These are phyloP conservation scores for Hypotaenidia philippensis DNA, from an alignment of 2,797 vertebrate species.

Conservation along the genomic window DNA sequence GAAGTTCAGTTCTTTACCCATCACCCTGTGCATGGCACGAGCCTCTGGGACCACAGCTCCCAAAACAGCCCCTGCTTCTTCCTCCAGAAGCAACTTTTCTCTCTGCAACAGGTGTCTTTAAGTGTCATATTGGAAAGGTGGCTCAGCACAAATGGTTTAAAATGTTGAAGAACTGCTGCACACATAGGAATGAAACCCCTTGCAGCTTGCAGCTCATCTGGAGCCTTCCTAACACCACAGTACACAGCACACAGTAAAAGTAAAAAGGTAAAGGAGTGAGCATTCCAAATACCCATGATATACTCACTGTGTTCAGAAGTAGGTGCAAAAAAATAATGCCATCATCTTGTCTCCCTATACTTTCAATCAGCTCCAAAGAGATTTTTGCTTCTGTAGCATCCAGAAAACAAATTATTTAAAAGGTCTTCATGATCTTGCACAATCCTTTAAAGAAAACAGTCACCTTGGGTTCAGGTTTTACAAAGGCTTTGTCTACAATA, in stretches of 20 bases:
- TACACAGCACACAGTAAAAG: not conserved
- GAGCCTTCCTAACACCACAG: not conserved
- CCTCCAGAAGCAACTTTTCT: not conserved
- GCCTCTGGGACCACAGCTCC: not conserved
- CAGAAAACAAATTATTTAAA: not conserved
- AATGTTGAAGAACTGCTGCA: not conserved
- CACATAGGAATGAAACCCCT: not conserved
- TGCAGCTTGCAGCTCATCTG: not conserved
- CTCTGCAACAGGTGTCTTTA: not conserved
- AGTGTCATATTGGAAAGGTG: not conserved
- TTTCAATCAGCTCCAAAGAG: not conserved
- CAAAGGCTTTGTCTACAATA: not conserved
- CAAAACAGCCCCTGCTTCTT: not conserved
- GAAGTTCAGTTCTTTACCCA: not conserved
- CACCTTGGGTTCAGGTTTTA: not conserved
- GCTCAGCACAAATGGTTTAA: not conserved
- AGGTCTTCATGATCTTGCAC: not conserved
- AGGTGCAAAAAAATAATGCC: not conserved
- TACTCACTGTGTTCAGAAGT: not conserved
- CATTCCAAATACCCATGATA: not conserved
- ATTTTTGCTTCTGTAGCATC: not conserved
- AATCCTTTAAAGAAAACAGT: not conserved
- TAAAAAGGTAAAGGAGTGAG: not conserved
- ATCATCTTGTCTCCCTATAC: not conserved
- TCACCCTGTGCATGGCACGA: not conserved